Evolutionary conservation across 2,113 vertebrate species (phyloP), one percentile per base, ranked within the genome.

Genomic region (Dascyllus trimaculatus): DNA sequence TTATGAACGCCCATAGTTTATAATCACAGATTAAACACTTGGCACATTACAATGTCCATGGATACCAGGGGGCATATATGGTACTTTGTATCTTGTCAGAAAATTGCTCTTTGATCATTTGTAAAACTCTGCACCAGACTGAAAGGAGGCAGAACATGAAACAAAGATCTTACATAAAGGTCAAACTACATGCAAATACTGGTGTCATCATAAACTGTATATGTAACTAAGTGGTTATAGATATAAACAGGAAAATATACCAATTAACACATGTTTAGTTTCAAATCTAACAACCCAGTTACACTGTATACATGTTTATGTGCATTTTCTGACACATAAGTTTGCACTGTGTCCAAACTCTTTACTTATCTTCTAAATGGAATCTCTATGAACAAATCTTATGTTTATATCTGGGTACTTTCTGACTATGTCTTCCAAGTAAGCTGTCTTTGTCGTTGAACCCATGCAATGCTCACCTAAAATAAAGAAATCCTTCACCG

Each of bases 21-120:
- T 83, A 87, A 79, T 80, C 46, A 62, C 51, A 82, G 29, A 66
- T 80, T 81, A 81, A 85, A 77, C 54, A 76, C 62, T 84, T 75
- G 63, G 17, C 5, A 15, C 70, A 79, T 82, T 71, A 76, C 24
- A 71, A 76, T 57, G 71, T 70, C 62, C 67, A 52, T 7, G 7
- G 38, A 82, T 66, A 68, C 51, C 58, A 71, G 45, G 21, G 43
- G 69, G 64, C 11, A 56, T 43, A 67, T 51, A 51, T 21, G 2
- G 3, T 35, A 17, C 60, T 73, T 51, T 29, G n/a, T 32, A 29
- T 76, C 71, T 57, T 63, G 52, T 53, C 9, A 58, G 59, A 57
- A 45, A 48, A 64, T 17, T 21, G 38, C 40, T 54, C 54, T 78
- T 78, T 88, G 75, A 83, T 90, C 70, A 3, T 64, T 25, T 32